Conservation (phyloP, 2,113 vertebrate genomes). For the Papio anubis region DNA sequence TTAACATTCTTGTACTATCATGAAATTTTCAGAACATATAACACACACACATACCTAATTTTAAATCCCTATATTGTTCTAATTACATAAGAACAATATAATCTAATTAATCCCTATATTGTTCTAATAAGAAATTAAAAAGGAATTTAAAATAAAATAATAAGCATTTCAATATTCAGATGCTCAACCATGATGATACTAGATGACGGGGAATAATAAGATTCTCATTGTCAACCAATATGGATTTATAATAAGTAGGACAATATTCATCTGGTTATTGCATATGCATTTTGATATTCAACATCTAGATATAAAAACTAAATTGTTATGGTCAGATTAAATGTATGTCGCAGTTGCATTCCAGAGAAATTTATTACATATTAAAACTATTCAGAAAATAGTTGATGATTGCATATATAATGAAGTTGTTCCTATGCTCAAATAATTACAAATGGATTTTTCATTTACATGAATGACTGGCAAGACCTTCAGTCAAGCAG, state of each 20-base stretch:
- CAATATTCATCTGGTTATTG: neutral
- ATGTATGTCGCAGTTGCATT: neutral
- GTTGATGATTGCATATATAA: neutral
- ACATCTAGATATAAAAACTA: neutral
- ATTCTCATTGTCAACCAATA: neutral
- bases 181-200: neutral
- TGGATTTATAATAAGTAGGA: neutral
- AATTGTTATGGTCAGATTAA: neutral
- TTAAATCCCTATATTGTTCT: neutral
- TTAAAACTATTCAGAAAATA: neutral
- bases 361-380: constrained; percentile 16
- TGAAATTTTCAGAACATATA: neutral
- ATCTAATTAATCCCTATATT: neutral
- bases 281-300: neutral
- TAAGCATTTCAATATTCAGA: neutral
- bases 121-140: neutral
- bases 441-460: neutral
- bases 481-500: neutral
- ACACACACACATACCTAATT: neutral
- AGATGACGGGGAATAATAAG: neutral
- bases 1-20: neutral
- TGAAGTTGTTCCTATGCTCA: neutral
- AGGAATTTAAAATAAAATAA: neutral
- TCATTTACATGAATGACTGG: neutral
- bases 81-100: neutral